These are phyloP conservation scores for Sula dactylatra DNA, from an alignment of 2,113 vertebrate species.

Conservation along the genomic window DNA sequence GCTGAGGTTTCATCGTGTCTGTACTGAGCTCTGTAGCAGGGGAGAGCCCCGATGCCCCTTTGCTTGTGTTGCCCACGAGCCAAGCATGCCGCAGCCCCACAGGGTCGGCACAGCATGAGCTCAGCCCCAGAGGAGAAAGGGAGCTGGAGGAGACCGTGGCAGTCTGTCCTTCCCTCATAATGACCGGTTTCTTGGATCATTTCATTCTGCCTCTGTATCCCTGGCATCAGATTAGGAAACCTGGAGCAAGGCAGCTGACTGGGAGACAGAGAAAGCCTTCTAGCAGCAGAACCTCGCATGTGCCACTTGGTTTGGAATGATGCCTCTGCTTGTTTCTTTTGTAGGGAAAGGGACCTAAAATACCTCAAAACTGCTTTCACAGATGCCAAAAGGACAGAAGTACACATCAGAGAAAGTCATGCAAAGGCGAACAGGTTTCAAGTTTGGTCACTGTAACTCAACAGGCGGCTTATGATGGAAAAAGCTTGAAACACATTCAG, in stretches of 20 bases:
- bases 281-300: neutral
- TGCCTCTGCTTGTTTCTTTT: neutral
- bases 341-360: neutral
- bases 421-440: neutral
- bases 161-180: neutral
- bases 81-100: neutral
- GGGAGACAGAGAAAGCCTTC: neutral
- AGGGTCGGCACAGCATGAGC: neutral
- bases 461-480: neutral
- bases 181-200: neutral
- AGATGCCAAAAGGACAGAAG: neutral
- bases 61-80: rapidly evolving
- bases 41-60: neutral
- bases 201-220: neutral
- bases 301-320: neutral
- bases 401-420: neutral
- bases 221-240: neutral
- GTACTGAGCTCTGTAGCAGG: neutral
- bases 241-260: neutral
- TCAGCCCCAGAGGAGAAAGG: neutral
- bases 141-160: neutral
- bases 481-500: neutral
- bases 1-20: neutral
- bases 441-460: neutral
- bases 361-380: neutral